Conservation (phyloP, 2,888 invertebrate genomes). For the Globia sparganii region DNA sequence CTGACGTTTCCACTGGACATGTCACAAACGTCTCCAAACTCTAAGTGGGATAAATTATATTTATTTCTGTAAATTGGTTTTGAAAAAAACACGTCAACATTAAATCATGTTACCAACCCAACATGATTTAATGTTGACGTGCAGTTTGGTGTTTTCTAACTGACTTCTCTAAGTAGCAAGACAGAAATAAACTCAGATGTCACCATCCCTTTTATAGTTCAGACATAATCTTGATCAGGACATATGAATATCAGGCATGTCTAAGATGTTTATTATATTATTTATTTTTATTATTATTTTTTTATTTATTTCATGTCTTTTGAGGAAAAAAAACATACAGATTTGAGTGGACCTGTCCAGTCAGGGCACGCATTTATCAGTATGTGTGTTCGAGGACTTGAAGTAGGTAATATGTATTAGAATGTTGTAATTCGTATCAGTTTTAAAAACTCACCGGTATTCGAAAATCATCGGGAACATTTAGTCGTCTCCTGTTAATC, state of each 20-base stretch:
- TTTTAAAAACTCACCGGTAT: not conserved
- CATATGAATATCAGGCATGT: not conserved
- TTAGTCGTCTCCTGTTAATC: not conserved
- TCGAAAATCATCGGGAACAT: not conserved
- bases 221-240: not conserved
- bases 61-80: not conserved
- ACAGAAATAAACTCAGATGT: not conserved
- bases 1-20: not conserved
- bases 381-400: not conserved
- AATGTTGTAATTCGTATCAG: not conserved
- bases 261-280: too few species aligned
- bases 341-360: not conserved
- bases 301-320: too few species aligned
- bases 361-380: too few species aligned
- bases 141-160: not conserved
- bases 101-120: too few species aligned
- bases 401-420: not conserved
- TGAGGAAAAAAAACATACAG: not conserved
- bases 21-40: not conserved
- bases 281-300: too few species aligned
- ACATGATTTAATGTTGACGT: too few species aligned
- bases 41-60: not conserved
- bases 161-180: not conserved
- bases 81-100: not conserved
- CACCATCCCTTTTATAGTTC: not conserved